These are phyloP conservation scores for Glaucidium brasilianum DNA, from an alignment of 2,113 vertebrate genomes.

Conservation along the genomic window DNA sequence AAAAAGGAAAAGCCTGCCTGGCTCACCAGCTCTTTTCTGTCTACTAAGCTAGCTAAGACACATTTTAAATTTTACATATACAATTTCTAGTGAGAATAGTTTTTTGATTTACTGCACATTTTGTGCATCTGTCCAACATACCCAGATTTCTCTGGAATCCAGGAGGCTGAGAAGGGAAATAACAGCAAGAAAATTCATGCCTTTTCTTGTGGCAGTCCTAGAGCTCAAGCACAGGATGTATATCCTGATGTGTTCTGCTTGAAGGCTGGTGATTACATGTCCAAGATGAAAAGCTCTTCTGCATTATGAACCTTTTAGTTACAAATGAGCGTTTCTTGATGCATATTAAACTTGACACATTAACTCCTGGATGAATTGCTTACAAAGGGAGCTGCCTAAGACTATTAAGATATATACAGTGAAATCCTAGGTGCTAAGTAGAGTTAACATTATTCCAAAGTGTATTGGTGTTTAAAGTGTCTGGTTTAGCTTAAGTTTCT, in stretches of 20 bases:
- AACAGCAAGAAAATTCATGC: background rate
- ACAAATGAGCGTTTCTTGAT: conserved; percentile 44
- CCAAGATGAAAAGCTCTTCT: conserved; percentile 53
- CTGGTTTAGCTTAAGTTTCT: conserved; percentile 58
- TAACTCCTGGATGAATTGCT: conserved; percentile 62
- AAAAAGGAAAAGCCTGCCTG: background rate
- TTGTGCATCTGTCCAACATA: background rate
- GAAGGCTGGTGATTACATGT: conserved; percentile 31
- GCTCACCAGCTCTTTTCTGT: background rate
- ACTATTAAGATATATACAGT: conserved; percentile 59
- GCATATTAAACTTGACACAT: conserved; percentile 62
- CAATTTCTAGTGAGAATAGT: background rate
- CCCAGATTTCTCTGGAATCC: background rate
- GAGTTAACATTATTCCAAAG: conserved; percentile 60
- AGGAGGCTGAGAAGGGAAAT: background rate
- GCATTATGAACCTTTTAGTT: conserved; percentile 57
- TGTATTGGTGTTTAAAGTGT: conserved; percentile 54
- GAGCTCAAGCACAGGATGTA: background rate
- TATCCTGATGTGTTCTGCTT: conserved; percentile 1
- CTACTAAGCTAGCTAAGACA: background rate
- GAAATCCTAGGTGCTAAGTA: conserved; percentile 52
- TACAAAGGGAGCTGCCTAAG: conserved; percentile 56
- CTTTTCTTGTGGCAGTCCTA: background rate
- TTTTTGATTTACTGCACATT: background rate
- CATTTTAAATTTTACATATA: background rate